These are phyloP conservation scores for Bovichtus variegatus DNA, from an alignment of 2,797 vertebrate species.

Conservation along the genomic window DNA sequence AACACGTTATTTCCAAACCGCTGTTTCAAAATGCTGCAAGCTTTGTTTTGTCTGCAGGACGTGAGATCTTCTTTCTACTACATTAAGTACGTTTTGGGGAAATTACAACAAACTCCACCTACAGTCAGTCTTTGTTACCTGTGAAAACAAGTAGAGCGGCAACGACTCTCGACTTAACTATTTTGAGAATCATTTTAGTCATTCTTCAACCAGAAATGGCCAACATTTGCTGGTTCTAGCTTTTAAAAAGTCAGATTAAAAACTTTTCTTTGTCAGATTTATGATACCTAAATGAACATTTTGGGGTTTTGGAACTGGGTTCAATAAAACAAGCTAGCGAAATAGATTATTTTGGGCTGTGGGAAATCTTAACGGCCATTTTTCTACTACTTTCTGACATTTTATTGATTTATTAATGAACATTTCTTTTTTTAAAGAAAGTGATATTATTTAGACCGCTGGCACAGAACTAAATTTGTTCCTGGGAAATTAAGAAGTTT, in stretches of 20 bases:
- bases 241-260: background rate
- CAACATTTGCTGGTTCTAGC: background rate
- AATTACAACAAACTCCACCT: background rate
- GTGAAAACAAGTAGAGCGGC: background rate
- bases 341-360: background rate
- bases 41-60: background rate
- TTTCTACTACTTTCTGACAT: background rate
- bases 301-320: no score
- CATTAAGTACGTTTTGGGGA: rapidly evolving
- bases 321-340: background rate
- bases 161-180: no score
- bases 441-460: no score
- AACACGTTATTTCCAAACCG: background rate
- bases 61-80: no score
- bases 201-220: background rate
- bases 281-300: background rate
- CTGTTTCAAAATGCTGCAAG: background rate
- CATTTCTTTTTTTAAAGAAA: no score
- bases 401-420: no score
- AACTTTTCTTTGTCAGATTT: background rate
- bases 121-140: no score
- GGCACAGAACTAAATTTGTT: background rate
- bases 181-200: background rate
- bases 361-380: background rate
- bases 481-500: no score